Percentiles rank a stretch among this genome's conserved stretches.
Evolutionary conservation across 2,797 vertebrate species (phyloP).

Genomic region (Xyrichtys novacula): DNA sequence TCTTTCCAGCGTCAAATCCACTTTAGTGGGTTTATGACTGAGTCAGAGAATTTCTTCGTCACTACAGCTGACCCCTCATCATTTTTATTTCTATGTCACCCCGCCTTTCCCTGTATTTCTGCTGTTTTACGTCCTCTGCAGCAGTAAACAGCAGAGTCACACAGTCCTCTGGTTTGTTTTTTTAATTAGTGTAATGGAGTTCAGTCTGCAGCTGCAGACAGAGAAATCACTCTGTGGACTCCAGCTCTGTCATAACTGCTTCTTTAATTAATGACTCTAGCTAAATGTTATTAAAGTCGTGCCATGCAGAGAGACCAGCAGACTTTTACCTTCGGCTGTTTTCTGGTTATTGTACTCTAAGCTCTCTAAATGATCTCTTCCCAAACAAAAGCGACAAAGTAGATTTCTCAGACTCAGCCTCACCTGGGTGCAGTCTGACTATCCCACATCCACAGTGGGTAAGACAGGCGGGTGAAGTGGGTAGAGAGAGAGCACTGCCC

Average conservation of each 20-base stretch:
- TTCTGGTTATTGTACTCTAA: neutral
- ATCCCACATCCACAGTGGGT: constrained; percentile 58
- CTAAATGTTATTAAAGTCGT: constrained; percentile 62
- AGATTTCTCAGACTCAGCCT: constrained; percentile 10
- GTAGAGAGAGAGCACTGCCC: constrained; percentile 33
- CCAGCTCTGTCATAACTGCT: constrained; percentile 50
- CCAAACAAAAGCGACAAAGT: constrained; percentile 20
- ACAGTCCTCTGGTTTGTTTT: constrained; percentile 60
- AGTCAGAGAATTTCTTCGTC: too few relatives aligned
- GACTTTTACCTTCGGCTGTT: constrained; percentile 31
- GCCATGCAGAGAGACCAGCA: constrained; percentile 1
- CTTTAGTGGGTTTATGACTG: too few relatives aligned
- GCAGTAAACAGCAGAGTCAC: constrained; percentile 70
- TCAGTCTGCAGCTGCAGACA: constrained; percentile 68
- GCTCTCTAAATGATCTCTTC: constrained; percentile 19
- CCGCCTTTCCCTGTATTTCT: constrained; percentile 33
- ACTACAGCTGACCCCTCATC: neutral
- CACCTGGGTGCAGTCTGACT: constrained; percentile 48
- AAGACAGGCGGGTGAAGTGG: constrained; percentile 26
- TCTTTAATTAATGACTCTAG: neutral
- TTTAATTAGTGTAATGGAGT: constrained; percentile 81
- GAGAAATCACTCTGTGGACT: constrained; percentile 73
- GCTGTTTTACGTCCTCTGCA: constrained; percentile 44
- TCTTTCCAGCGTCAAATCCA: too few relatives aligned
- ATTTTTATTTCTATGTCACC: constrained; percentile 22